Percentiles rank a stretch among this genome's conserved stretches.
Conservation (phyloP, 2,888 invertebrate species). For the Buathra laborator region DNA sequence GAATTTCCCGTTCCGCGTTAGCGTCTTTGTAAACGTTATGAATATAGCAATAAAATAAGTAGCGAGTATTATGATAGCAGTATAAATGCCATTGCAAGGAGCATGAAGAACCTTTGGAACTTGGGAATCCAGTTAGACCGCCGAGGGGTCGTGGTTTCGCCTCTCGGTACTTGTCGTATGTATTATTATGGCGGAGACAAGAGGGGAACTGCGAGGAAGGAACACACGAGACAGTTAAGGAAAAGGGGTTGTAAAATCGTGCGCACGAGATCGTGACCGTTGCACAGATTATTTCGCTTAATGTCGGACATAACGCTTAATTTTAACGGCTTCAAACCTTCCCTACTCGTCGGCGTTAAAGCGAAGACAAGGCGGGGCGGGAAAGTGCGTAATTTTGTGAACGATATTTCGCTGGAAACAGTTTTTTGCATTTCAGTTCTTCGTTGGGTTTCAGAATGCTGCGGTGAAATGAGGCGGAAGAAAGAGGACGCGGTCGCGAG, state of each 20-base stretch:
- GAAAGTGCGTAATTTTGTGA: not conserved
- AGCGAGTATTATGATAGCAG: not conserved
- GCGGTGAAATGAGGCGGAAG: not conserved
- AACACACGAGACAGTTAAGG: not conserved
- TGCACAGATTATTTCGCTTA: slow-evolving; percentile 78
- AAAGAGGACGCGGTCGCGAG: not conserved
- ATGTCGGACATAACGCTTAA: slow-evolving; percentile 75
- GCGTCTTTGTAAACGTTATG: slow-evolving; percentile 82
- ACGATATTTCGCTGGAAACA: not conserved
- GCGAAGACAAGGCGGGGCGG: not conserved
- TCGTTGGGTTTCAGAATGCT: slow-evolving; percentile 24
- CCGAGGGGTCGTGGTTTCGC: slow-evolving; percentile 1
- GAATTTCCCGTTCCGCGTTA: slow-evolving; percentile 62
- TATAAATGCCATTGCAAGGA: slow-evolving; percentile 12
- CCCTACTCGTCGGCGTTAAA: not conserved
- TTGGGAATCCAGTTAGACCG: no score
- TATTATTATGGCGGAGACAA: not conserved
- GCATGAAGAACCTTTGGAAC: not conserved
- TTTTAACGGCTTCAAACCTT: slow-evolving; percentile 70
- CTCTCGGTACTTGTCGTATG: not conserved
- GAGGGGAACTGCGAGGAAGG: not conserved
- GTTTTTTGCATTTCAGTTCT: not conserved
- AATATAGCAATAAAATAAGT: slow-evolving; percentile 71
- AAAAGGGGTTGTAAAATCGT: slow-evolving; percentile 69
- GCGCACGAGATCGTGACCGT: slow-evolving; percentile 63